Evolutionary conservation across 1,140 invertebrate species (phyloP).

Genomic region (Lepeophtheirus salmonis): DNA sequence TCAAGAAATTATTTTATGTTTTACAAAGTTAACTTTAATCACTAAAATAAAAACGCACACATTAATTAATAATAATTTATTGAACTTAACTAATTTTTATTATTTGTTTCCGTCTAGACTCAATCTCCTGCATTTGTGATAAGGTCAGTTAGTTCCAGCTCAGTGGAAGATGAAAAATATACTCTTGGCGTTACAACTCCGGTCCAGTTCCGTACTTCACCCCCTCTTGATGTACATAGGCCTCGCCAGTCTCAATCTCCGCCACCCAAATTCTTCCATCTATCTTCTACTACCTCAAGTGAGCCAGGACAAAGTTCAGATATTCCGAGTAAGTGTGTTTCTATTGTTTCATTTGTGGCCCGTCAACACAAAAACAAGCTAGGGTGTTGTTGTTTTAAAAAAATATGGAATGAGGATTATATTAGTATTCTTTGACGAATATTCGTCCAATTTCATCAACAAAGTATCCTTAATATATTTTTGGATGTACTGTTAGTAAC

Average conservation of each 20-base stretch:
- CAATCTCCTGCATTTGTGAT: not conserved
- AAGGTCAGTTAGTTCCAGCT: not conserved
- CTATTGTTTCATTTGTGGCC: conserved; percentile 1
- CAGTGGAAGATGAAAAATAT: not conserved
- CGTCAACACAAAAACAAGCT: too few relatives aligned
- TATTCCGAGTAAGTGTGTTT: conserved; percentile 10
- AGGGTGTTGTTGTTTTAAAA: too few relatives aligned
- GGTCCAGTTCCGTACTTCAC: conserved; percentile 67
- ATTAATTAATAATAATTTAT: too few relatives aligned
- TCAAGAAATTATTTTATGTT: too few relatives aligned
- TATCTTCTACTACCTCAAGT: conserved; percentile 19
- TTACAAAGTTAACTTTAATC: too few relatives aligned
- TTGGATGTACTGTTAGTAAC: too few relatives aligned
- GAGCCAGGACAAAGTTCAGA: conserved; percentile 22
- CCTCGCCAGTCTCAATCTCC: conserved; percentile 44
- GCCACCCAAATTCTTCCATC: conserved; percentile 50
- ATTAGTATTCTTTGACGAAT: too few relatives aligned
- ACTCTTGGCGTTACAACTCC: conserved; percentile 36
- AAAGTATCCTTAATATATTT: too few relatives aligned
- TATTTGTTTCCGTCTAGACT: not conserved
- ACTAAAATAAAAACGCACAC: too few relatives aligned
- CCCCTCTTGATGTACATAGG: conserved; percentile 64
- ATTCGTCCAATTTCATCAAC: too few relatives aligned
- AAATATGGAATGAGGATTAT: too few relatives aligned
- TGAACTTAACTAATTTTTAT: too few relatives aligned